phyloP scores from a whole-genome alignment of 2,113 vertebrate genomes.

The Lipotes vexillifer region DNA sequence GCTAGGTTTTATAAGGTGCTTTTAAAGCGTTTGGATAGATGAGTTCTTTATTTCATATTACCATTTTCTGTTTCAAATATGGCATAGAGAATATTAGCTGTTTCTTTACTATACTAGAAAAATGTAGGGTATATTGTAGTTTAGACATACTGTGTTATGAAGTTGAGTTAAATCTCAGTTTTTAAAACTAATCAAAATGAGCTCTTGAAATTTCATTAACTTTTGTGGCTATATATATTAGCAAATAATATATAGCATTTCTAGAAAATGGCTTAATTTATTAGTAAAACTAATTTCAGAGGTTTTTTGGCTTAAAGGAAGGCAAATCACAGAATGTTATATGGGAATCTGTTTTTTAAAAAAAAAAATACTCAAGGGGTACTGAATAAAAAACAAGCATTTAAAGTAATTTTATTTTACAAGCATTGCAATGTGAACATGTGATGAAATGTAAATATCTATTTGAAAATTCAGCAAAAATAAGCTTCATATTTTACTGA shows the following conservation, averaged over 20 bases:
- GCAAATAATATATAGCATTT: neutral
- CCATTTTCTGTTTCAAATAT: neutral
- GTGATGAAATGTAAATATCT: neutral
- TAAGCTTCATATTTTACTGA: neutral
- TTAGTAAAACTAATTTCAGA: neutral
- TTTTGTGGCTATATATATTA: conserved; percentile 27
- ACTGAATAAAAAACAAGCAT: neutral
- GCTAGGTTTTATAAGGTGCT: neutral
- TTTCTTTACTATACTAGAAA: neutral
- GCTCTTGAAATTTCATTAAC: conserved; percentile 30
- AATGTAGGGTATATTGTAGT: neutral
- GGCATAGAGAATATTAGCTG: neutral
- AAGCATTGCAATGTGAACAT: neutral
- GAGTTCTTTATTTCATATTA: neutral
- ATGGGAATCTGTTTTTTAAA: neutral
- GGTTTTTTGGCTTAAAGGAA: neutral
- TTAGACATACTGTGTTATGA: neutral
- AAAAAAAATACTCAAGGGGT: neutral
- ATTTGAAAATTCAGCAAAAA: neutral
- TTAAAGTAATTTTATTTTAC: neutral
- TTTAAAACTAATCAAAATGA: conserved; percentile 37
- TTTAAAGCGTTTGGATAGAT: conserved; percentile 1
- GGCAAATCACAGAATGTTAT: neutral
- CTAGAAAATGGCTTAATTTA: neutral
- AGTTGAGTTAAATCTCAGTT: neutral